Evolutionary conservation across 2,113 vertebrate species (phyloP).

Genomic region (Aegithalos caudatus): DNA sequence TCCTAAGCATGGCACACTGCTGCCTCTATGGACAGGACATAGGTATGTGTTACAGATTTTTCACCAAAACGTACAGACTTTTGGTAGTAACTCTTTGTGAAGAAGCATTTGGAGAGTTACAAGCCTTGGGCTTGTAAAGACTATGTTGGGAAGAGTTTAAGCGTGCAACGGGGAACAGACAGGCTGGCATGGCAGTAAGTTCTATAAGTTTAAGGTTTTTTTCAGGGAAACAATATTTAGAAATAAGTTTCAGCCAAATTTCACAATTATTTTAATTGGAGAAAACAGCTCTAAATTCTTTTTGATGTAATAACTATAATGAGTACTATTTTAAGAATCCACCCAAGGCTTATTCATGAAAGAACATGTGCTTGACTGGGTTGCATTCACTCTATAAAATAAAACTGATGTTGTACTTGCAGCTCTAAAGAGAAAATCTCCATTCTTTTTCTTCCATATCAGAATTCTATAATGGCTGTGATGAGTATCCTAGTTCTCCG

Average conservation of each 20-base stretch:
- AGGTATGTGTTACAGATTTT: background rate
- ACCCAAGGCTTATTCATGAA: background rate
- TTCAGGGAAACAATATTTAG: background rate
- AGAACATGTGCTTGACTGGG: background rate
- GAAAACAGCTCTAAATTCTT: background rate
- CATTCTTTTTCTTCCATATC: background rate
- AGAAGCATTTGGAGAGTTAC: background rate
- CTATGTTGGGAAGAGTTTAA: background rate
- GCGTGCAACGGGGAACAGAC: rapidly evolving
- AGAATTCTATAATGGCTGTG: background rate
- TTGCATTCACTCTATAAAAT: background rate
- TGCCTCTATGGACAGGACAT: background rate
- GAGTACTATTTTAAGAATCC: conserved; percentile 13
- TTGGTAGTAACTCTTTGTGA: background rate
- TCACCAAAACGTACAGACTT: background rate
- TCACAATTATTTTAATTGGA: background rate
- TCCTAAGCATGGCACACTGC: background rate
- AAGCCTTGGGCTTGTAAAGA: background rate
- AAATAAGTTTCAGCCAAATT: background rate
- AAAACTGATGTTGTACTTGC: background rate
- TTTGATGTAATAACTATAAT: background rate
- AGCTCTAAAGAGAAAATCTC: background rate
- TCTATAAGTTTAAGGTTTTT: background rate
- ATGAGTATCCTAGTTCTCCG: background rate
- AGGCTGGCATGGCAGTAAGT: background rate